These are phyloP conservation scores for Hycleus cichorii DNA, from an alignment of 1,140 invertebrate genomes.

Conservation along the genomic window DNA sequence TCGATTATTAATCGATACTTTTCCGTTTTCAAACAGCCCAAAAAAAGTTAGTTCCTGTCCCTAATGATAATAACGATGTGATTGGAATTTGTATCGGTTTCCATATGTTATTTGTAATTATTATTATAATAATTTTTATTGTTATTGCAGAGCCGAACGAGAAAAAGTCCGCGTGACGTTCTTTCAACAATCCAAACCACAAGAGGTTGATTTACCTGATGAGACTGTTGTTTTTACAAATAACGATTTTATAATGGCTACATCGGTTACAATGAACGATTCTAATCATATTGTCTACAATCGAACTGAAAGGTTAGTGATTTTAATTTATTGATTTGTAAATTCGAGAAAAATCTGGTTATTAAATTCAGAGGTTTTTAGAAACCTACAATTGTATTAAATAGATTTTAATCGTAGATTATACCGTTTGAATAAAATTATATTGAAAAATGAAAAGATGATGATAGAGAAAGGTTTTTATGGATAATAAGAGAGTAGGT, in stretches of 20 bases:
- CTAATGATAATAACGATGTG: no score
- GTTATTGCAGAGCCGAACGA: conserved; percentile 56
- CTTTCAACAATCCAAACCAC: conserved; percentile 68
- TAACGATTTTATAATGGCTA: conserved; percentile 42
- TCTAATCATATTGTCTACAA: conserved; percentile 37
- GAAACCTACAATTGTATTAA: neutral
- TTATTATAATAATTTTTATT: neutral
- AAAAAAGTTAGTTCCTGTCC: no score
- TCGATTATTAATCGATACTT: no score
- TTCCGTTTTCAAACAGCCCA: no score
- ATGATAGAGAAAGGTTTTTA: no score
- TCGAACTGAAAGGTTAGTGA: conserved; percentile 37
- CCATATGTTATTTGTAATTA: no score
- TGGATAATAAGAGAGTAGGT: no score
- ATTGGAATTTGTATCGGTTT: no score
- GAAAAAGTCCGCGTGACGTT: conserved; percentile 71
- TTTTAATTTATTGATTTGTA: neutral
- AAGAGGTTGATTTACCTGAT: conserved; percentile 58
- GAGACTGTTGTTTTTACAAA: conserved; percentile 41
- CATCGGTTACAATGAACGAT: conserved; percentile 33
- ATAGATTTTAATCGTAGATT: conserved; percentile 9
- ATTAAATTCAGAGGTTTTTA: neutral
- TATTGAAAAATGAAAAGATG: no score
- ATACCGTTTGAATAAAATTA: no score
- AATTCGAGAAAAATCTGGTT: neutral